These are phyloP conservation scores for Prosapia bicincta DNA, from an alignment of 2,888 invertebrate genomes.

Conservation along the genomic window DNA sequence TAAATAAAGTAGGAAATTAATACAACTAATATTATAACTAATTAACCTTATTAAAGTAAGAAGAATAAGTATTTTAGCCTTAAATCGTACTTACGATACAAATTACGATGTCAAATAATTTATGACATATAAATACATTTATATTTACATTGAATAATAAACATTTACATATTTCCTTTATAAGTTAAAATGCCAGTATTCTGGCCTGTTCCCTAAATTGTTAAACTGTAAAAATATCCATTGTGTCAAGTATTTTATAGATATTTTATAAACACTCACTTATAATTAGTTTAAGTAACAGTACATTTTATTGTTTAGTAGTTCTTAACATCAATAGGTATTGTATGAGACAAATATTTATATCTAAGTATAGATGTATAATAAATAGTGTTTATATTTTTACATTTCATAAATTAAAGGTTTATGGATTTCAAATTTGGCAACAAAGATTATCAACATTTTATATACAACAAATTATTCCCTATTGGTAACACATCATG, in stretches of 20 bases:
- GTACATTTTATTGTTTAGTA: background rate
- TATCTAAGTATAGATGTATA: background rate
- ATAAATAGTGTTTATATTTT: background rate
- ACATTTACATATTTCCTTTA: background rate
- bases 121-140: background rate
- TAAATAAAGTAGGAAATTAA: background rate
- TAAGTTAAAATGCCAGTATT: background rate
- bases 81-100: background rate
- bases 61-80: background rate
- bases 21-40: background rate
- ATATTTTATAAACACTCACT: background rate
- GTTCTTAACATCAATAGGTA: background rate
- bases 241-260: background rate
- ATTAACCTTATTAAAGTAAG: background rate
- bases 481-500: background rate
- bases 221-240: background rate
- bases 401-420: background rate
- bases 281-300: background rate
- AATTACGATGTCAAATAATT: background rate
- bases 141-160: background rate
- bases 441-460: background rate
- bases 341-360: background rate
- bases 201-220: background rate
- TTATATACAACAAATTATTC: background rate
- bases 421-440: background rate